Evolutionary conservation across 1,140 invertebrate genomes (phyloP), one percentile per base, ranked within the genome.

Genomic region (Spodoptera frugiperda): DNA sequence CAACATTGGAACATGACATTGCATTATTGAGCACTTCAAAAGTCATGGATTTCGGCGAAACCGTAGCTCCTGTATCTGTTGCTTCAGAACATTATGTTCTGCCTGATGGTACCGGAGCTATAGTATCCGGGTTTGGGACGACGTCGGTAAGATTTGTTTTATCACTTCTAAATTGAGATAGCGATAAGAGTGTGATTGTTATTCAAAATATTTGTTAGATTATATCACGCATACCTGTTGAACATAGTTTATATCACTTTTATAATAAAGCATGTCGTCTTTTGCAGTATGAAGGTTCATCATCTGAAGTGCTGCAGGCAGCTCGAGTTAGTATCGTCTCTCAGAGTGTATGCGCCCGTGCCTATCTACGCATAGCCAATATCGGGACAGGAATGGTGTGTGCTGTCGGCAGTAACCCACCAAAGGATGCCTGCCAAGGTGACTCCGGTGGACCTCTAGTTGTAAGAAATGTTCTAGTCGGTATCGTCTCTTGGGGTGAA

Each of bases 401-500:
- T 75, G 93, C 94, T 3, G 44, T n/a, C 44, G 89, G 78, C 10
- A 73, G 70, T 6, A 82, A 87, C 25, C 91, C 91, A 19, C 79
- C 87, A 1, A 81, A 91, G 46, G 96, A 96, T 83, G 94, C 96
- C 10, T 96, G 96, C 85, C 94, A 95, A 74, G 96, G 96, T 0
- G 96, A 97, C 82, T 96, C 96, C 5, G 96, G 96, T 33, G 96
- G 96, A 5, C 96, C 96, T 5, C 84, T 96, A 1, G 95, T 96
- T 0, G 78, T 89, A 1, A 77, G 92, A n/a, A 92, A 92, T 2
- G 81, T 89, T 48, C 84, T 96, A 1, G 90, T 95, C 51, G 97
- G 97, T 39, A 92, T 97, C 14, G 96, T 97, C 0, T 97, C 96
- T 1, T 97, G 96, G 95, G 97, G 97, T 3, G 93, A 95, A 79